These are phyloP conservation scores for Resseliella maxima DNA, from an alignment of 2,888 invertebrate species.

Conservation along the genomic window DNA sequence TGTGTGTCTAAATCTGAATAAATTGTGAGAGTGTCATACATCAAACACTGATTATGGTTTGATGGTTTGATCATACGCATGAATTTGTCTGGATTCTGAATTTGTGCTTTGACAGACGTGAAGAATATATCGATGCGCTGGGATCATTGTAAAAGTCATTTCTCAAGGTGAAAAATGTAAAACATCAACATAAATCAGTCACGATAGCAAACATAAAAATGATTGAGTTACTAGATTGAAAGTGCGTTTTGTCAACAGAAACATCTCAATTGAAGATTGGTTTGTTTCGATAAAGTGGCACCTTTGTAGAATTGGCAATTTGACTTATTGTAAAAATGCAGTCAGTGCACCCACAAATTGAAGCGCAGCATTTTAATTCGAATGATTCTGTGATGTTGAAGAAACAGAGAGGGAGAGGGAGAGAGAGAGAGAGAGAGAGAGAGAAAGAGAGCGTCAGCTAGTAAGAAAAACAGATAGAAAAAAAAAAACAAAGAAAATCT, in stretches of 20 bases:
- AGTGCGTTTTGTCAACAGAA: slow-evolving; percentile 16
- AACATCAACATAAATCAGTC: not conserved
- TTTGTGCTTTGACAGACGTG: not conserved
- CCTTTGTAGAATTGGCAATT: not conserved
- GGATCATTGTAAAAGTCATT: not conserved
- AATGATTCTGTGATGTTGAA: not conserved
- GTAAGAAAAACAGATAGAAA: not conserved
- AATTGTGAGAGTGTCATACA: not conserved
- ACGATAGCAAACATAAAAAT: not conserved
- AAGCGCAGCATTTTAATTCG: slow-evolving; percentile 48
- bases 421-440: too few relatives aligned
- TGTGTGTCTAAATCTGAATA: not conserved
- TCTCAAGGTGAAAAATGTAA: not conserved
- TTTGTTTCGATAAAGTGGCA: slow-evolving; percentile 4
- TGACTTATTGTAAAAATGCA: slow-evolving; percentile 16
- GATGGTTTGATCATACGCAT: not conserved
- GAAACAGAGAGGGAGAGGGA: too few relatives aligned
- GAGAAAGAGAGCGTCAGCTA: too few relatives aligned
- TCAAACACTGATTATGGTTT: not conserved
- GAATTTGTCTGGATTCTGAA: not conserved
- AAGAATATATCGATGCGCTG: not conserved
- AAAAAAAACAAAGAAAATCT: not conserved
- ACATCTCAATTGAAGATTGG: not conserved
- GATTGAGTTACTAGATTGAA: not conserved
- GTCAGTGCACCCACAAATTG: not conserved